Conservation (phyloP, 1,140 invertebrate genomes). For the Bathynomus jamesi region DNA sequence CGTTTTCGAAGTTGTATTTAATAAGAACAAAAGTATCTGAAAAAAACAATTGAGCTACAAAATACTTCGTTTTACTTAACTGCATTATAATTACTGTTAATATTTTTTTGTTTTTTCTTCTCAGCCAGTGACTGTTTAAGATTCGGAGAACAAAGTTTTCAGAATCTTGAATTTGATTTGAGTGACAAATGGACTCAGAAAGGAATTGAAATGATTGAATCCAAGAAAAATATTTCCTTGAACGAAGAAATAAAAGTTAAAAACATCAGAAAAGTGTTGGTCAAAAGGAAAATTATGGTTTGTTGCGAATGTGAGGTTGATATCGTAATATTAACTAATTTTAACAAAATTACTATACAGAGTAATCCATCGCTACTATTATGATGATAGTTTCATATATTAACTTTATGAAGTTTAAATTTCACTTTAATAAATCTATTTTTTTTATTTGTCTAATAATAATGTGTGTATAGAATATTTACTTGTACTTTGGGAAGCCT, state of each 20-base stretch:
- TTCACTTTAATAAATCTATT: too few species aligned
- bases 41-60: too few species aligned
- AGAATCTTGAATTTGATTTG: slow-evolving; percentile 33
- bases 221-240: not conserved
- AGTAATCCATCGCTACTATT: not conserved
- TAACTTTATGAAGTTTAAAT: not conserved
- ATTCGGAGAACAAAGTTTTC: slow-evolving; percentile 30
- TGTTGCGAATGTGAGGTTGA: not conserved
- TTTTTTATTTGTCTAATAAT: too few species aligned
- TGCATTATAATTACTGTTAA: too few species aligned
- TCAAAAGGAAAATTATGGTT: slow-evolving; percentile 27
- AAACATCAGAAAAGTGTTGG: slow-evolving; percentile 7
- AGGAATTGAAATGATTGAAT: slow-evolving; percentile 18
- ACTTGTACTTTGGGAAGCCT: too few species aligned
- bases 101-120: not conserved
- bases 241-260: slow-evolving; percentile 9
- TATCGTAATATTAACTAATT: not conserved
- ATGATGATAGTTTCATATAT: not conserved
- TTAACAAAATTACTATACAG: not conserved
- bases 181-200: slow-evolving; percentile 27
- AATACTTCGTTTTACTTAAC: too few species aligned
- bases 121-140: slow-evolving; percentile 32
- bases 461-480: too few species aligned
- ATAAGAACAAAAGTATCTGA: too few species aligned
- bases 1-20: too few species aligned